Base-by-base conservation (phyloP, 2,888 invertebrate genomes). In the Chloromyia formosa region DNA sequence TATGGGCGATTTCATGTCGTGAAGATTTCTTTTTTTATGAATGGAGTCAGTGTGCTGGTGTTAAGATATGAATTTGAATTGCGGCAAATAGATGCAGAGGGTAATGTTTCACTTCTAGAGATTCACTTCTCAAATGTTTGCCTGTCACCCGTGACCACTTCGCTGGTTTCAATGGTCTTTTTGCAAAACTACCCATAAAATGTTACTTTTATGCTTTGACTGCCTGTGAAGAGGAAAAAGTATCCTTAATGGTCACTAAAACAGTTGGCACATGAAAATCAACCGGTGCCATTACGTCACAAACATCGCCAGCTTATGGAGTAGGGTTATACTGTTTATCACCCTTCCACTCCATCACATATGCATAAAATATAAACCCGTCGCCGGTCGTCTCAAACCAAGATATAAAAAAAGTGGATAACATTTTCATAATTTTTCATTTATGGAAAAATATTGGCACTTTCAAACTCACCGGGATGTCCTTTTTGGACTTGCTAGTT, bases 361-460 rank as follows among this genome's bases (percentile, higher is more conserved):
- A 74, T 74, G 74, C 64, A 74, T 74, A 74, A 74, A 64, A 74
- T 74, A 74, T 71, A 66, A 66, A 22, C 56, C 12, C 27, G 18
- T n/a, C 22, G 18, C 20, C 27, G 27, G 7, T 7, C 3, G 27
- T 4, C 7, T 35, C 7, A 35, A 2, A 35, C 27, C 27, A 2
- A 35, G 7, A 60, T 71, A 14, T 22, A 20, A 35, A 71, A 58
- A 74, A 62, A n/a, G n/a, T n/a, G 74, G 74, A 62, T 74, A 64
- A 53, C 62, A 54, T 74, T 74, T 61, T 74, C 74, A 74, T 74
- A 74, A 74, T 74, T 74, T 74, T 74, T 74, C 74, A 74, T 74
- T 74, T 74, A 74, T 74, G 74, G 74, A 35, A 64, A 74, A 74
- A 64, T 22, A 56, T 71, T 35, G 40, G n/a, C 71, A 56, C 10